A percentile compares a stretch with the other conserved stretches of the same genome.
phyloP scores from a whole-genome alignment of 2,888 invertebrate genomes.

The Glyphotaelius pellucidus region DNA sequence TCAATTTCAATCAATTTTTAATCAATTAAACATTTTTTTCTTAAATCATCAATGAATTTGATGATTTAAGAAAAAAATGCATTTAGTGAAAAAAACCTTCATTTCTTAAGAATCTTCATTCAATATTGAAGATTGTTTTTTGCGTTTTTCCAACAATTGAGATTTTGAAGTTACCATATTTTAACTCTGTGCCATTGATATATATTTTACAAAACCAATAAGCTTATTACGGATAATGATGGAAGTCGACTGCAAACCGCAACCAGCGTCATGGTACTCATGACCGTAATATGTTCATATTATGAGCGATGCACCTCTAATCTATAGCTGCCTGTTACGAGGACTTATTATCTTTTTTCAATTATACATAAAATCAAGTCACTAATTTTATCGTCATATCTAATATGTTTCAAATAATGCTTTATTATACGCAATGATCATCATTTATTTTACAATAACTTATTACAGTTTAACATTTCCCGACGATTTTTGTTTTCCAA shows the following conservation, averaged over 20 bases:
- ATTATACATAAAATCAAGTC: background rate
- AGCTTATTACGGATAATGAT: background rate
- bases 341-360: background rate
- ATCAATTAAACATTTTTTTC: too few species aligned
- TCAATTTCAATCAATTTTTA: too few species aligned
- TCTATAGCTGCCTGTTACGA: background rate
- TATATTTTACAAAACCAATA: background rate
- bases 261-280: background rate
- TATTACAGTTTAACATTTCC: too few species aligned
- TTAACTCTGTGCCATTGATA: too few species aligned
- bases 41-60: too few species aligned
- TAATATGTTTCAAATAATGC: background rate
- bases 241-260: background rate
- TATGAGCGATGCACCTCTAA: background rate
- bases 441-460: background rate
- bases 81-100: too few species aligned
- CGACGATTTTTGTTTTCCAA: background rate
- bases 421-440: background rate
- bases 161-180: too few species aligned
- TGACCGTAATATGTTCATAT: background rate
- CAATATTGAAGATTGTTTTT: too few species aligned
- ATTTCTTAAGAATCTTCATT: too few species aligned
- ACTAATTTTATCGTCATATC: background rate
- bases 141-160: too few species aligned
- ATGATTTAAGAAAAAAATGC: too few species aligned